Evolutionary conservation across 2,797 vertebrate species (phyloP).

Genomic region (Otus scops): DNA sequence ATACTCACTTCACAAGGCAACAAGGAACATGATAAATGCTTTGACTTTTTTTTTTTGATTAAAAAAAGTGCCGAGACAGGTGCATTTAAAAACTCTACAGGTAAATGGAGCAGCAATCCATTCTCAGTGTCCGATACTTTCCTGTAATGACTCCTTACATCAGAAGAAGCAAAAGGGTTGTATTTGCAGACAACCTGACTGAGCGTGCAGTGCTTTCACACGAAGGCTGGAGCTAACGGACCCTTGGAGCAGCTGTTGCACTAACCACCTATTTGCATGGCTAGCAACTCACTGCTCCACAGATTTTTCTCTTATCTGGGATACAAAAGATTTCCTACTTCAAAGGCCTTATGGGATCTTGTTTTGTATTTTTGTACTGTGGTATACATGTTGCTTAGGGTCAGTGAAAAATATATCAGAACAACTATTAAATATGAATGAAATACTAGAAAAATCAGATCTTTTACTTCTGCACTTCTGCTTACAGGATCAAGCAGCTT

Average conservation of each 20-base stretch:
- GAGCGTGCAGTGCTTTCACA: rapidly evolving
- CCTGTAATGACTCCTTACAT: not conserved
- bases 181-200: too few relatives aligned
- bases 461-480: not conserved
- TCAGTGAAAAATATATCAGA: not conserved
- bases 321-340: not conserved
- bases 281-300: too few relatives aligned
- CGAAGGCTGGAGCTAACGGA: not conserved
- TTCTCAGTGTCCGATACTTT: not conserved
- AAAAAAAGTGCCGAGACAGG: not conserved
- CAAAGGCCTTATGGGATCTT: not conserved
- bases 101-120: not conserved
- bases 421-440: not conserved
- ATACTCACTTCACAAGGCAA: not conserved
- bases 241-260: not conserved
- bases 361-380: not conserved
- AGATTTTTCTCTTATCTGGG: not conserved
- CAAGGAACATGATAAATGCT: rapidly evolving
- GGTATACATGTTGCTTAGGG: rapidly evolving
- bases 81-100: not conserved
- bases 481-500: not conserved
- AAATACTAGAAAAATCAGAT: not conserved
- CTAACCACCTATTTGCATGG: too few relatives aligned
- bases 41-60: not conserved
- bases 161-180: not conserved